These are phyloP conservation scores for Geophilus truncorum DNA, from an alignment of 2,888 invertebrate species.

Conservation along the genomic window DNA sequence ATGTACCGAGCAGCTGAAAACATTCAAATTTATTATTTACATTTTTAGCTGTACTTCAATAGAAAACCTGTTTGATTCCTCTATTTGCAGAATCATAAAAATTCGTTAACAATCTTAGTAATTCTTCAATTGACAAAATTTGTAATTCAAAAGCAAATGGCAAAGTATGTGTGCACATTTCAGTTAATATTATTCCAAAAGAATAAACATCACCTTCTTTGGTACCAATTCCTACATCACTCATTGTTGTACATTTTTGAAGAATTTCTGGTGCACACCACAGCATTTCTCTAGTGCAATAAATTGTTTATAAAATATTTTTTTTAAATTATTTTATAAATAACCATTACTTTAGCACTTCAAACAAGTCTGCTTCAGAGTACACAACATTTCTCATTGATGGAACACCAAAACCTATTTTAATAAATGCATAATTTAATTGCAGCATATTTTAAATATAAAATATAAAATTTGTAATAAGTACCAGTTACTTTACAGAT, in stretches of 20 bases:
- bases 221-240: not conserved
- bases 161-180: not conserved
- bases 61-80: constrained; percentile 11
- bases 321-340: too few species aligned
- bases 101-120: not conserved
- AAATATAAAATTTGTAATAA: not conserved
- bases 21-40: too few species aligned
- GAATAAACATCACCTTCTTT: not conserved
- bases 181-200: constrained; percentile 18
- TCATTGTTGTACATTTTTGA: not conserved
- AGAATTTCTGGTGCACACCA: not conserved
- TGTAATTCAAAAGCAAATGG: constrained; percentile 13
- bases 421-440: too few species aligned
- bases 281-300: not conserved
- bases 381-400: too few species aligned
- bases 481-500: constrained; percentile 27
- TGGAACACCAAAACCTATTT: too few species aligned
- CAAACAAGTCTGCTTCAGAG: too few species aligned
- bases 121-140: constrained; percentile 25
- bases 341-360: too few species aligned
- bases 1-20: not conserved
- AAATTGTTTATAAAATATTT: too few species aligned
- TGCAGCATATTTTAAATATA: too few species aligned
- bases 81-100: not conserved
- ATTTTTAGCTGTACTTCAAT: too few species aligned